Percentiles rank a stretch among this genome's conserved stretches.
Evolutionary conservation across 1,140 invertebrate genomes (phyloP).

Genomic region (Drosophila carrolli): DNA sequence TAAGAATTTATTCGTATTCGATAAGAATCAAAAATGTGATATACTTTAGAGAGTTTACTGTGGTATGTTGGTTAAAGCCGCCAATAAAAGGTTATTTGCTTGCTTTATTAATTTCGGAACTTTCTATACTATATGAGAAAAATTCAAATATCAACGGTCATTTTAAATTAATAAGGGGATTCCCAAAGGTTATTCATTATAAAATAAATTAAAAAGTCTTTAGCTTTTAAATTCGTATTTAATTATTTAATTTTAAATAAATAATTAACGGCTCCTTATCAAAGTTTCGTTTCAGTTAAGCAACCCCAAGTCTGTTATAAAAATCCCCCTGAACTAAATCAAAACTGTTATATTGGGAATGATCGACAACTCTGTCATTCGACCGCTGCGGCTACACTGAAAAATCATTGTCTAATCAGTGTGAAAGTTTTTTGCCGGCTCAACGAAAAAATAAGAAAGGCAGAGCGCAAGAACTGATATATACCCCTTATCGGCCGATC

Average conservation of each 20-base stretch:
- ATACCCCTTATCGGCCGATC: slow-evolving; percentile 24
- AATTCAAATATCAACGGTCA: too few species aligned
- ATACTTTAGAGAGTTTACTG: background rate
- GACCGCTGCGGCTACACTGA: slow-evolving; percentile 24
- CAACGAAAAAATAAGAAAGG: slow-evolving; percentile 6
- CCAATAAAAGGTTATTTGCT: too few species aligned
- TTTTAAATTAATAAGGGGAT: background rate
- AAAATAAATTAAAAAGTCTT: too few species aligned
- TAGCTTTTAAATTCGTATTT: too few species aligned
- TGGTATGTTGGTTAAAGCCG: too few species aligned
- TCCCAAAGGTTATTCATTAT: background rate
- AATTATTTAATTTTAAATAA: too few species aligned
- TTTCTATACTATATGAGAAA: too few species aligned
- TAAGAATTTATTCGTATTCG: background rate
- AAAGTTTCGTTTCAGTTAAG: background rate
- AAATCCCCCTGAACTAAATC: background rate
- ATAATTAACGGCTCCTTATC: too few species aligned
- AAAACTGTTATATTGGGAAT: background rate
- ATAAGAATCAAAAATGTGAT: background rate
- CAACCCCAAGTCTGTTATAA: background rate
- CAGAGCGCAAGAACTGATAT: slow-evolving; percentile 20
- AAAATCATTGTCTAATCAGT: background rate
- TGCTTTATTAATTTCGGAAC: too few species aligned
- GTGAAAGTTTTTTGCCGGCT: slow-evolving; percentile 18
- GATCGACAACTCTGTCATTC: background rate